Conservation (phyloP, 2,113 vertebrate genomes). For the Aphyosemion australe region DNA sequence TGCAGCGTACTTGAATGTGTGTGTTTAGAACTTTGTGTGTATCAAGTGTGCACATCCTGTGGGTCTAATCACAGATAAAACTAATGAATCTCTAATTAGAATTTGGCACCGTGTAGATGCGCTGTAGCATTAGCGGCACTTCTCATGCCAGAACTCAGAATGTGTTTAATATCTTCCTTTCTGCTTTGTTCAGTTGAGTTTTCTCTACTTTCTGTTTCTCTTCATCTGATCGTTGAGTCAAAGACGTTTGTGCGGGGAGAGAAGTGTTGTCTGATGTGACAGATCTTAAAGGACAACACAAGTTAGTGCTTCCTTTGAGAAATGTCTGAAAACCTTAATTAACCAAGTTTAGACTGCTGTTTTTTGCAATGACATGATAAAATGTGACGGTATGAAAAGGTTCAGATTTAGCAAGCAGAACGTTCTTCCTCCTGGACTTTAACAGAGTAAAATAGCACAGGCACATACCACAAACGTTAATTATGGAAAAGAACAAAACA, state of each 20-base stretch:
- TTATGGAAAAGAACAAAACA: not conserved
- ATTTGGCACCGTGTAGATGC: slow-evolving; percentile 28
- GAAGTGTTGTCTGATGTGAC: not conserved
- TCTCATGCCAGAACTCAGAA: slow-evolving; percentile 16
- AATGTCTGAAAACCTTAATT: too few species aligned
- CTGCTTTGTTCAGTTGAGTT: not conserved
- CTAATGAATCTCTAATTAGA: slow-evolving; percentile 41
- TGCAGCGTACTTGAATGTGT: not conserved
- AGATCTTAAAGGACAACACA: too few species aligned
- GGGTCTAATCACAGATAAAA: slow-evolving; percentile 29
- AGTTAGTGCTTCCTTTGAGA: too few species aligned
- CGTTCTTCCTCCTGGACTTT: not conserved
- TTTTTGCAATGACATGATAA: not conserved
- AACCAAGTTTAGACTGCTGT: too few species aligned
- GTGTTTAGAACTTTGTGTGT: slow-evolving; percentile 7
- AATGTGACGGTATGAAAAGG: not conserved
- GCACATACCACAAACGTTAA: not conserved
- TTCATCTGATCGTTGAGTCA: not conserved
- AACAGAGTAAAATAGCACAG: not conserved
- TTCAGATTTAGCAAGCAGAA: not conserved
- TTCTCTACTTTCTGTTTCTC: not conserved
- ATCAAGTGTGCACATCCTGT: slow-evolving; percentile 24
- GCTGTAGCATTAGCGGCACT: slow-evolving; percentile 19
- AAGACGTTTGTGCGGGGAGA: not conserved
- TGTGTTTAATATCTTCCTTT: slow-evolving; percentile 14